Conservation (phyloP, 1,140 invertebrate genomes). For the Semibalanus balanoides region DNA sequence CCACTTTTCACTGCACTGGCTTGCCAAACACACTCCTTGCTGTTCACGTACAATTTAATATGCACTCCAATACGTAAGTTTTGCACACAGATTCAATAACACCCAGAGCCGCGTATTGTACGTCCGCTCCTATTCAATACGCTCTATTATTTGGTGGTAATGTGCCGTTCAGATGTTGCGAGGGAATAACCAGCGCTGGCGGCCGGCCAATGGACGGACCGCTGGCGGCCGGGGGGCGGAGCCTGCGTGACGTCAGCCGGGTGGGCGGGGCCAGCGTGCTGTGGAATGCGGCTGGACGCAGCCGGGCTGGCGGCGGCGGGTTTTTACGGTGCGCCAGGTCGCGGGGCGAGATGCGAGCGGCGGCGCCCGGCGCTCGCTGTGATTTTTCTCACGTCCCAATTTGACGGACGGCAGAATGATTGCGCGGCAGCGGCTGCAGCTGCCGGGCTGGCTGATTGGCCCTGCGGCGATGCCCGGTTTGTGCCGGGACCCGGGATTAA, state of each 20-base stretch:
- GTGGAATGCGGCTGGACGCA: background rate
- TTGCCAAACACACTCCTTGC: background rate
- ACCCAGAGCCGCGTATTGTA: background rate
- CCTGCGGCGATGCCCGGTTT: background rate
- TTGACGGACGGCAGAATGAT: background rate
- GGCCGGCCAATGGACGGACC: background rate
- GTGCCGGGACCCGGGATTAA: background rate
- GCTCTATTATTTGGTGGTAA: slow-evolving; percentile 6
- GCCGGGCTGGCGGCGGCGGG: too few relatives aligned
- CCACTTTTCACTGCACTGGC: slow-evolving; percentile 1
- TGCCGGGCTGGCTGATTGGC: too few relatives aligned
- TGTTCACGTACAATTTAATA: slow-evolving; percentile 1
- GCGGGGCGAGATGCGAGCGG: background rate
- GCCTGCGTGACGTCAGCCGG: background rate
- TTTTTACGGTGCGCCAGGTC: background rate
- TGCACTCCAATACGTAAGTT: slow-evolving; percentile 5
- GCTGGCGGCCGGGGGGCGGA: background rate
- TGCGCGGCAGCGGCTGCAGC: background rate
- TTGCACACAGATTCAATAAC: slow-evolving; percentile 4
- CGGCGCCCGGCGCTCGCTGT: background rate
- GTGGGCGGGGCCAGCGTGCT: background rate
- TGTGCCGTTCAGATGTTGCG: slow-evolving; percentile 5
- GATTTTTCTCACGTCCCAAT: slow-evolving; percentile 2
- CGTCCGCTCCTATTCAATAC: slow-evolving; percentile 6
- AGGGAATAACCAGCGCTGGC: background rate